Base-by-base conservation (phyloP, 64 coral and sea anemone species). In the Stichodactyla mertensii region DNA sequence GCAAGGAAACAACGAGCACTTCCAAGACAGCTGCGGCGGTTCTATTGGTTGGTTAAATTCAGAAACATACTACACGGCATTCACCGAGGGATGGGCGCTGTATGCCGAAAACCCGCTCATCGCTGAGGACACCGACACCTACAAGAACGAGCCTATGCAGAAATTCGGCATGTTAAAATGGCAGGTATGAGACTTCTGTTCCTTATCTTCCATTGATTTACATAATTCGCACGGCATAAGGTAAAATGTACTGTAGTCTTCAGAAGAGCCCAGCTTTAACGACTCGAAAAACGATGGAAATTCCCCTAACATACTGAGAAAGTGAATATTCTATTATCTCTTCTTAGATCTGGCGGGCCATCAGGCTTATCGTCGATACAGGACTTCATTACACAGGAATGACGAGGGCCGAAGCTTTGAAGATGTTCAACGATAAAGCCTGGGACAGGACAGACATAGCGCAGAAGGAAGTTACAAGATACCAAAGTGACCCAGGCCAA, bases 41-140 rank as follows among this genome's bases (percentile, higher is more conserved):
- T 61, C 66, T 6, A 45, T 94, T 5, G 85, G 51, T 55, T 94
- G 92, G 92, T 69, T 94, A 13, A 82, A 94, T 82, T 6, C 16
- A 7, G 78, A 87, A 24, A 92, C 93, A 7, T 81, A 83, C 26
- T 92, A 92, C 69, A 92, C 83, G 19, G 90, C 87, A 1, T 95
- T 95, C 87, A 92, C 87, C 7, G 93, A 95, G 52, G 93, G 93
- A 6, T 95, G 93, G 93, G 93, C 89, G 4, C 26, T 95, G 22
- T 95, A 95, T 19, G 77, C 83, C 3, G 93, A 95, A 20, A 95
- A 87, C 27, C 93, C 93, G 0, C 82, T 97, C 0, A 93, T 97
- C 22, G 84, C 91, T n/a, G 60, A 90, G 23, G 91, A 97, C 23
- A 92, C 94, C 4, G 82, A 97, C 20, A 88, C 88, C 16, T 97